phyloP scores from a whole-genome alignment of 2,797 vertebrate genomes.

The Micrastur ruficollis region DNA sequence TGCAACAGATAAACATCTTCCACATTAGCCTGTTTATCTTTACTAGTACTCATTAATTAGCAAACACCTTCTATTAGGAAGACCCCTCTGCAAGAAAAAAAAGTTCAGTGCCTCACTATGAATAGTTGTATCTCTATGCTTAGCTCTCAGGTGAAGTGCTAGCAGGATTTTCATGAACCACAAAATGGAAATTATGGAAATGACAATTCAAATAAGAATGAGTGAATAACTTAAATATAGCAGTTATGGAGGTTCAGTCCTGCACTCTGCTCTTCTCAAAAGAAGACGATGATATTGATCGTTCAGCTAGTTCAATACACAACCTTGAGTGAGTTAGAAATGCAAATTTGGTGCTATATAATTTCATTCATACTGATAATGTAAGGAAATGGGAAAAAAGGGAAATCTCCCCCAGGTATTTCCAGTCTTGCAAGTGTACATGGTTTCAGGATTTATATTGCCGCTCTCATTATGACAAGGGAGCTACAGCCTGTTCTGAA shows the following conservation, averaged over 20 bases:
- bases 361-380: neutral
- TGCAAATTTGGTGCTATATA: neutral
- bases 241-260: neutral
- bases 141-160: neutral
- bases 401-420: neutral
- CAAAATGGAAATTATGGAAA: neutral
- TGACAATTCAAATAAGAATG: neutral
- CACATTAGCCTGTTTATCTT: neutral
- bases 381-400: neutral
- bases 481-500: neutral
- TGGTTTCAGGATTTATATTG: neutral
- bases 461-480: neutral
- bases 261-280: neutral
- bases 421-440: neutral
- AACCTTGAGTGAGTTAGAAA: neutral
- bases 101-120: neutral
- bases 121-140: neutral
- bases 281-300: neutral
- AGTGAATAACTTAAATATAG: neutral
- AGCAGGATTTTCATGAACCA: neutral
- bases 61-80: neutral
- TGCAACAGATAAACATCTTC: neutral
- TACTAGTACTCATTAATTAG: neutral
- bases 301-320: neutral
- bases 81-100: fast-evolving